Conservation (phyloP, 2,888 invertebrate species). For the Rhagonycha lutea region DNA sequence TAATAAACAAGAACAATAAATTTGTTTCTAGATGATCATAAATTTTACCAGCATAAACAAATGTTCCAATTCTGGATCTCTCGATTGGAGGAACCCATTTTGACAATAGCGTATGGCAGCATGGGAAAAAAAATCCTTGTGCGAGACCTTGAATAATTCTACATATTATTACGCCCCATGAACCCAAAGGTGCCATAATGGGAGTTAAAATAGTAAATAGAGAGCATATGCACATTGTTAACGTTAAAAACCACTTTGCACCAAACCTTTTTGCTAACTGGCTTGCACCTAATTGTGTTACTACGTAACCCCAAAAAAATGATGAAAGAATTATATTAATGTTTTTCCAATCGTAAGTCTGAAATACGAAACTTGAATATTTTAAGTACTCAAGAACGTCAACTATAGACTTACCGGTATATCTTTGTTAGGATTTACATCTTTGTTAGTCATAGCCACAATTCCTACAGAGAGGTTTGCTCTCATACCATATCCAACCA, state of each 20-base stretch:
- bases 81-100: constrained; percentile 77
- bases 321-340: background rate
- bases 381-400: background rate
- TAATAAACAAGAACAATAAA: background rate
- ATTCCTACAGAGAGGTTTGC: constrained; percentile 72
- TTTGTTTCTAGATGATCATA: background rate
- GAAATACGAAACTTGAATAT: background rate
- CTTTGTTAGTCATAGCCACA: constrained; percentile 70
- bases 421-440: constrained; percentile 50
- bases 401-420: constrained; percentile 52
- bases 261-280: constrained; percentile 75
- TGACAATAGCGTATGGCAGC: constrained; percentile 71
- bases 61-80: constrained; percentile 69
- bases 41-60: constrained; percentile 63
- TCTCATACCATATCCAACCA: constrained; percentile 66
- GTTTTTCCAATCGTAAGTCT: background rate
- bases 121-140: constrained; percentile 76
- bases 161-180: constrained; percentile 65
- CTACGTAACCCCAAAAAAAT: background rate
- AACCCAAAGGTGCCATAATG: constrained; percentile 66
- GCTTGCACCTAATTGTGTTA: constrained; percentile 69
- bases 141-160: constrained; percentile 75
- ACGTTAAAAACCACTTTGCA: constrained; percentile 67
- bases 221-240: constrained; percentile 63
- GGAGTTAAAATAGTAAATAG: constrained; percentile 71